Evolutionary conservation across 1,140 invertebrate species (phyloP), one percentile per base, ranked within the genome.

Genomic region (Drosophila paulistorum): DNA sequence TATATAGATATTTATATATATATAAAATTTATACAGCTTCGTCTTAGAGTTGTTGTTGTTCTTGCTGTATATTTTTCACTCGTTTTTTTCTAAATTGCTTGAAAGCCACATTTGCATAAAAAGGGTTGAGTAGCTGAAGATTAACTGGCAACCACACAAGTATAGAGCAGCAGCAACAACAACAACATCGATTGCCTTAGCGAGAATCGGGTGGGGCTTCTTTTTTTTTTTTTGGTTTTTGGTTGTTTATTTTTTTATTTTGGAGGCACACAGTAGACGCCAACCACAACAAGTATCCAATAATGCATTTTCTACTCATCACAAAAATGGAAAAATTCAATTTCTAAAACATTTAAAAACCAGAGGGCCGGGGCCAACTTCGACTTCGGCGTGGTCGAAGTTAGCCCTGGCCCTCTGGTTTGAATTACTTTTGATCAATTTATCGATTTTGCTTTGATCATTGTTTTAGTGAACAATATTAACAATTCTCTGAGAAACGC

Each of bases 71-170:
- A 75, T 78, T 83, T 84, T 77, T 84, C 61, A 79, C 81, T 79
- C 65, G 74, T 70, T 86, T 82, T 82, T 79, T 87, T 83, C 69
- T 77, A 79, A 79, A 79, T 89, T 83, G 79, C 80, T 73, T 71
- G 65, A 83, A 69, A 79, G 69, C 65, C 69, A 62, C 73, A 87
- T 87, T 87, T 89, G 80, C 84, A 87, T 87, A 87, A 89, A 87
- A 87, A 89, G 84, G 83, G 84, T 87, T 86, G 83, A 87, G 79
- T 86, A 83, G 74, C 83, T 87, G 83, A 86, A 87, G 80, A 87
- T 87, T 83, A 86, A 86, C 79, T 76, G 83, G 67, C 83, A 82
- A 63, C 74, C 68, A 63, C 62, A 72, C 72, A 75, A 59, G 65
- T 66, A 57, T 51, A 70, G 20, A 67, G 57, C 39, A 41, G 57